Base-by-base conservation (phyloP, 2,113 vertebrate genomes). In the Cyphomyrus discorhynchus region DNA sequence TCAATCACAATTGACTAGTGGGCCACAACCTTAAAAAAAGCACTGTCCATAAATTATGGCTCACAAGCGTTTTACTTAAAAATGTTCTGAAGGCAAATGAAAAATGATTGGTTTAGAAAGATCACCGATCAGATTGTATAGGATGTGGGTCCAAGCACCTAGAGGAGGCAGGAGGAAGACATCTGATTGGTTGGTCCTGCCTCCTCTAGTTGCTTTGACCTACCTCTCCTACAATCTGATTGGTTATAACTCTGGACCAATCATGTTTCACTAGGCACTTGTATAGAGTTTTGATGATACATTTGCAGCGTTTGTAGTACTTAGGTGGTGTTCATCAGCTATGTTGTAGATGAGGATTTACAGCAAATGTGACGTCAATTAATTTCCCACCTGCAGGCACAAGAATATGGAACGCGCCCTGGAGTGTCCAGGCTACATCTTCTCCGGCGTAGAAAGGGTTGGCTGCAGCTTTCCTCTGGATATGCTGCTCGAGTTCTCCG, bases 391-490 rank as follows among this genome's bases (percentile, higher is more conserved):
- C 5, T 0, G 5, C 8, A 98, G 97, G 98, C 96, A 98, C 24
- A 93, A 92, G 4, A 91, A 94, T 5, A 94, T 98, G 94, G 92
- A 92, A 0, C 91, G 90, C 0, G 52, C 93, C 0, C 0, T 46
- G 24, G 96, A 97, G 90, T 98, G 98, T 2, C 91, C 90, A 0
- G 62, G 93, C 42, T 98, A 98, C 4, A 88, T 96, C 0, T 46
- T 91, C n/a, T 88, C 53, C 0, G 80, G 74, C 0, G 93, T 94
- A 0, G 1, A 89, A 42, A 95, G 95, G 6, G 50, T 85, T 0
- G 97, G 97, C 89, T 98, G 98, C 83, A 88, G 46, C 9, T 94
- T 98, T 90, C 92, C 92, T 0, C 91, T 88, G 11, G 92, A 94
- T 11, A 89, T 91, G 19, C 93, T 96, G 82, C 92, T 96, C 19